Evolutionary conservation across 2,888 invertebrate genomes (phyloP).

Genomic region (Lissonota sp.): DNA sequence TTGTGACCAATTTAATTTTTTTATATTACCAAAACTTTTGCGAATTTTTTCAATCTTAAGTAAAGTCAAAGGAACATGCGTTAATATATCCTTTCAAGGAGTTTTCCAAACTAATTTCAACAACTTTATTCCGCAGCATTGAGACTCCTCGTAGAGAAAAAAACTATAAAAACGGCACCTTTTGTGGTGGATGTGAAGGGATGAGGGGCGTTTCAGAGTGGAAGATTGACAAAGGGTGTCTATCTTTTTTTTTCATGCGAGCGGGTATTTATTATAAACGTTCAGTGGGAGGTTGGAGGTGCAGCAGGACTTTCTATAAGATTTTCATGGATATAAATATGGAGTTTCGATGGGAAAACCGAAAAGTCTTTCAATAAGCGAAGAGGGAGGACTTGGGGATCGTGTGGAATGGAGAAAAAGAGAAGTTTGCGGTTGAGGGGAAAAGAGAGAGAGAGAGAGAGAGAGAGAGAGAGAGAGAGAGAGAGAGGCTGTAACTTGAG

Average conservation of each 20-base stretch:
- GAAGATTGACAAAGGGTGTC: slow-evolving; percentile 43
- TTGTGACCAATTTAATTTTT: no score
- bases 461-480: slow-evolving; percentile 24
- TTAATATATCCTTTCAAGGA: not conserved
- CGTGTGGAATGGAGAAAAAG: slow-evolving; percentile 15
- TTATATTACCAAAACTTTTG: no score
- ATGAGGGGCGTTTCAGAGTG: slow-evolving; percentile 35
- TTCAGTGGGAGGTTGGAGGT: slow-evolving; percentile 27
- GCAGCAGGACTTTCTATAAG: no score
- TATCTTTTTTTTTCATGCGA: slow-evolving; percentile 8
- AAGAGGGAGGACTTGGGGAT: slow-evolving; percentile 21
- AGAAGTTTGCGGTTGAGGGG: not conserved
- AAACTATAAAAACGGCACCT: slow-evolving; percentile 45
- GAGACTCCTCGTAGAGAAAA: slow-evolving; percentile 74
- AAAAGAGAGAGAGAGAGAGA: slow-evolving; percentile 5
- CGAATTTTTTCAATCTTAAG: no score
- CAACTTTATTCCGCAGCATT: slow-evolving; percentile 40
- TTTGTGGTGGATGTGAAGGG: slow-evolving; percentile 15
- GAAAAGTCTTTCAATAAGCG: slow-evolving; percentile 64
- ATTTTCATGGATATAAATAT: not conserved
- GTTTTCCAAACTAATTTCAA: slow-evolving; percentile 38
- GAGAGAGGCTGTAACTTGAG: slow-evolving; percentile 31
- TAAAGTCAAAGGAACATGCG: no score
- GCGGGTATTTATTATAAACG: slow-evolving; percentile 12
- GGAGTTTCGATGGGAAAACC: slow-evolving; percentile 28